Percentiles rank a stretch among this genome's conserved stretches.
Conservation (phyloP, 2,113 vertebrate species). For the Pampusana beccarii region DNA sequence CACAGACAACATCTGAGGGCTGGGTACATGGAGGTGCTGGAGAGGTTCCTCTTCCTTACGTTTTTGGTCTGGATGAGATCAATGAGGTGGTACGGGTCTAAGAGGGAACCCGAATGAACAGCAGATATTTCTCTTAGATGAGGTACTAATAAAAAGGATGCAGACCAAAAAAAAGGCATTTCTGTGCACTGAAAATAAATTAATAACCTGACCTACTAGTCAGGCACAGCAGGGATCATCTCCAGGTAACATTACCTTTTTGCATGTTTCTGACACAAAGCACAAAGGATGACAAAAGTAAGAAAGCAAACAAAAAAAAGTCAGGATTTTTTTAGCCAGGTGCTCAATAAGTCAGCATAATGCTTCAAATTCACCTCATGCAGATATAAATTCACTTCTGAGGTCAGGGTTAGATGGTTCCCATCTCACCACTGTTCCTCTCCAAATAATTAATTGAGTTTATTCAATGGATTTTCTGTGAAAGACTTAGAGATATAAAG, state of each 20-base stretch:
- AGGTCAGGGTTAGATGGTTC: neutral
- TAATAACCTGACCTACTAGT: neutral
- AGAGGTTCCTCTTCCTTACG: neutral
- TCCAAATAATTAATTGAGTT: conserved; percentile 32
- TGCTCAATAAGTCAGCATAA: neutral
- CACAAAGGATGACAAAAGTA: neutral
- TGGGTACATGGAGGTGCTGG: neutral
- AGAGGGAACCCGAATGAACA: neutral
- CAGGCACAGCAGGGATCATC: neutral
- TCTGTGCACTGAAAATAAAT: neutral
- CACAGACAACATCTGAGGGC: neutral
- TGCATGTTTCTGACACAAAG: neutral
- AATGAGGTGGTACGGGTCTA: accelerated
- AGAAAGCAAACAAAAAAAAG: neutral
- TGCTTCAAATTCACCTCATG: conserved; percentile 20
- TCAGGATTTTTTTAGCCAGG: neutral
- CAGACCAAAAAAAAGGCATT: neutral
- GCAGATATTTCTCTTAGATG: neutral
- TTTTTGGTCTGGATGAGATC: neutral
- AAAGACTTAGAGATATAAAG: neutral
- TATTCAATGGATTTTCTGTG: conserved; percentile 41
- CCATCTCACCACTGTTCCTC: neutral
- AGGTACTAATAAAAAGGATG: neutral
- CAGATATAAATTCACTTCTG: neutral
- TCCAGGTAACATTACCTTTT: neutral